Evolutionary conservation across 2,113 vertebrate genomes (phyloP).

Genomic region (Lepus europaeus): DNA sequence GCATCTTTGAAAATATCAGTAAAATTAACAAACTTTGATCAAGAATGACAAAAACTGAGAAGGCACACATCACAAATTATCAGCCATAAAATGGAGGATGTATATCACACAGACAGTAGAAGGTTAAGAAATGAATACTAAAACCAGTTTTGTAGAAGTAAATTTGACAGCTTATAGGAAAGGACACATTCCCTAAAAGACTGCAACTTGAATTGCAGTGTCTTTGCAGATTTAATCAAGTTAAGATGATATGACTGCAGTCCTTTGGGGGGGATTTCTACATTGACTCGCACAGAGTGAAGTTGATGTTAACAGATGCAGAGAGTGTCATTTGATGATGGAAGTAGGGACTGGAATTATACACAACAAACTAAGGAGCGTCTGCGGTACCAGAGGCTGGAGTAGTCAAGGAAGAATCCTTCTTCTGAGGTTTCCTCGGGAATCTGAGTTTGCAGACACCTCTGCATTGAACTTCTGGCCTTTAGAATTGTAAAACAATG

Average conservation of each 20-base stretch:
- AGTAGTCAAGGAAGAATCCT: neutral
- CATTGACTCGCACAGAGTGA: accelerated
- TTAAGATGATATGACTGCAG: neutral
- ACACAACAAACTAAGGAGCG: accelerated
- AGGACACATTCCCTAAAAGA: neutral
- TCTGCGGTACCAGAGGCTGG: neutral
- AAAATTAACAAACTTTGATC: neutral
- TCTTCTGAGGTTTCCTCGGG: neutral
- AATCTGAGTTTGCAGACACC: neutral
- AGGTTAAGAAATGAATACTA: neutral
- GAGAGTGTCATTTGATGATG: neutral
- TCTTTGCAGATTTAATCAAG: neutral
- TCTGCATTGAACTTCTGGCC: neutral
- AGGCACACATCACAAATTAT: neutral
- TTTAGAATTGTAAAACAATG: neutral
- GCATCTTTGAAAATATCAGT: neutral
- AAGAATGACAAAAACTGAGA: neutral
- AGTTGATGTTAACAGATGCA: neutral
- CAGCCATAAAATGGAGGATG: neutral
- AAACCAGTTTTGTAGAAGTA: neutral
- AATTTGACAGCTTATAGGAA: neutral
- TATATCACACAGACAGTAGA: neutral
- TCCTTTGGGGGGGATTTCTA: neutral
- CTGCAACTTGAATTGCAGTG: neutral
- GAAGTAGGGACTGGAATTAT: neutral